Base-by-base conservation (phyloP, 2,888 invertebrate species). In the Imbricaverruca yamaguchii region DNA sequence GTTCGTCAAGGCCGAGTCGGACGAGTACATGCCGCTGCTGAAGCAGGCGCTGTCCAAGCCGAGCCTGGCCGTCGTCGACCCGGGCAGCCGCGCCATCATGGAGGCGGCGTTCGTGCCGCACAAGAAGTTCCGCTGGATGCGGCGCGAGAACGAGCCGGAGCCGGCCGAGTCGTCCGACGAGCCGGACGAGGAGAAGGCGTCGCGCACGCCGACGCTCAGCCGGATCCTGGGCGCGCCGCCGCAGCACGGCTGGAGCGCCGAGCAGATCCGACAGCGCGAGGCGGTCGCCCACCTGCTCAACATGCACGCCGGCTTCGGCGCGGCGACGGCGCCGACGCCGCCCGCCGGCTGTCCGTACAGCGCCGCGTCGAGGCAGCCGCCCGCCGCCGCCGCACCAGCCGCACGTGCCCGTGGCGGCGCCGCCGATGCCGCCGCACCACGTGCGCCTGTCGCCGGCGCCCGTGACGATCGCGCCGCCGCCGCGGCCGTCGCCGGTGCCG, bases 81-180 rank as follows among this genome's bases (percentile, higher is more conserved):
- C 95, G 88, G 95, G 95, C 86, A 94, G 95, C 81, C 93, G 94
- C 86, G 93, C 94, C 3, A 88, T 96, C 82, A 96, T 96, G 95
- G 95, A 96, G 87, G 96, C 95, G 88, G 95, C 95, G 23, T 96
- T 96, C 89, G 95, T 96, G 87, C 96, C 96, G 83, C 96, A 96
- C 90, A 96, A 96, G 88, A 96, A 96, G 88, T 96, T 96, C 91
- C 92, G 96, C 12, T 86, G 86, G 59, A 82, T 84, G 25, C 83
- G 86, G 90, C 94, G 56, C 83, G 93, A 94, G 85, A 94, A 94
- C 86, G 84, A 82, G 56, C 81, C 82, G 39, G 81, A 82, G 59
- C 81, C 83, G 9, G 81, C 82, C 59, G 81, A 82, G 74, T 82
- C 83, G 21, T 80, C 82, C 55, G 79, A 82, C 55, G 82, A 82